Base-by-base conservation (phyloP, 2,888 invertebrate species). In the Leptinotarsa peninsularis region DNA sequence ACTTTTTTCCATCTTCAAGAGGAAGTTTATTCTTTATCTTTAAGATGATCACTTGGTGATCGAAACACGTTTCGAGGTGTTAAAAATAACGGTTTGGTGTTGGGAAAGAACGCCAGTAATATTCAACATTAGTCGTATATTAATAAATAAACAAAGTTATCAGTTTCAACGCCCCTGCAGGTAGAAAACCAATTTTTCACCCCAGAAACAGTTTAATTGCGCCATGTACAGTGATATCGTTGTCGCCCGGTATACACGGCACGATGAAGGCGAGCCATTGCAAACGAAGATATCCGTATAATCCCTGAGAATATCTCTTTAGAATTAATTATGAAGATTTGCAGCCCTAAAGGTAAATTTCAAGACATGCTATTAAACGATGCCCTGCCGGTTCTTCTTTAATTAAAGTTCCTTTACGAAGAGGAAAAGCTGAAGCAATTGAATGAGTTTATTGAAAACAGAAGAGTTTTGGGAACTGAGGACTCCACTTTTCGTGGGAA, bases 361-460 rank as follows among this genome's bases (percentile, higher is more conserved):
- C 33, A 33, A n/a, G 33, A 33, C 27, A 63, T 27, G 63, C 63
- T 63, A 5, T 63, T n/a, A 33, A 33, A 33, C 17, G 63, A 17
- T 58, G 10, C 18, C 58, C 58, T 58, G 21, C 58, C 58, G 5
- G 3, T 63, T 63, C 63, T 17, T 63, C 63, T 17, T 33, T 33
- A 63, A 63, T 63, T 63, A 63, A 63, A 63, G 15, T 63, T 27
- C n/a, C 33, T 63, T 15, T 15, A 56, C 33, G 5, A 33, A 33
- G 33, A 33, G 17, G 7, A 33, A 4, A 7, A 33, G 27, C 15
- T 15, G 27, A 27, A 27, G 4, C 27, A 33, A 63, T 63, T 63
- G 33, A 63, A 63, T 33, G 14, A 33, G 21, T 58, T 21, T 17
- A 33, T 15, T 15, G 63, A 15, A 60, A 63, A 17, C 27, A n/a